A percentile compares a stretch with the other conserved stretches of the same genome.
Conservation (phyloP, 1,140 invertebrate genomes). For the Lasioglossum albipes region DNA sequence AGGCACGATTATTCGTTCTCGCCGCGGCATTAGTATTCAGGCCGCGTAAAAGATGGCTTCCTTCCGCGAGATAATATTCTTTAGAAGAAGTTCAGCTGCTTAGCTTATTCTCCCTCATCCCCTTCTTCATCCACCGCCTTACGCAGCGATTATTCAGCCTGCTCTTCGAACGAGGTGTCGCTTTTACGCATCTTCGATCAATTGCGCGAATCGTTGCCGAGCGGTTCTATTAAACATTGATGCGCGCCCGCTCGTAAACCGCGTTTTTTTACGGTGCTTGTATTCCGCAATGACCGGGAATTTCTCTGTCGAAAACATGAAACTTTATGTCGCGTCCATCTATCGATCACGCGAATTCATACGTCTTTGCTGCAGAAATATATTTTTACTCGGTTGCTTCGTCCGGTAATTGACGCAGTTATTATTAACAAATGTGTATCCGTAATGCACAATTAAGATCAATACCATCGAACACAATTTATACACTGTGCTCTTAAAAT, state of each 20-base stretch:
- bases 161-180: conserved; percentile 22
- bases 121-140: not conserved
- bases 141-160: conserved; percentile 33
- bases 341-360: too few relatives aligned
- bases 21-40: conserved; percentile 75
- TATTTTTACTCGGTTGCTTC: too few relatives aligned
- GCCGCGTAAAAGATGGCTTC: conserved; percentile 78
- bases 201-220: conserved; percentile 6
- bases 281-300: not conserved
- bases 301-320: not conserved
- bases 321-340: not conserved
- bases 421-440: too few relatives aligned
- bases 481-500: too few relatives aligned
- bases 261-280: not conserved
- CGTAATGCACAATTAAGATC: too few relatives aligned
- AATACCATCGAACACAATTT: too few relatives aligned
- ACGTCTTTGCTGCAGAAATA: too few relatives aligned
- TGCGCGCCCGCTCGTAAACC: not conserved
- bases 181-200: conserved; percentile 15
- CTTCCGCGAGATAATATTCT: conserved; percentile 74
- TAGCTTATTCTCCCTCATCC: conserved; percentile 22
- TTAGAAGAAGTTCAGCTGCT: conserved; percentile 55
- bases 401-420: too few relatives aligned
- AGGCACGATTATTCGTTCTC: conserved; percentile 68
- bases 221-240: conserved; percentile 30